Percentiles rank a stretch among this genome's conserved stretches.
Evolutionary conservation across 2,113 vertebrate species (phyloP).

Genomic region (Labeo catla): DNA sequence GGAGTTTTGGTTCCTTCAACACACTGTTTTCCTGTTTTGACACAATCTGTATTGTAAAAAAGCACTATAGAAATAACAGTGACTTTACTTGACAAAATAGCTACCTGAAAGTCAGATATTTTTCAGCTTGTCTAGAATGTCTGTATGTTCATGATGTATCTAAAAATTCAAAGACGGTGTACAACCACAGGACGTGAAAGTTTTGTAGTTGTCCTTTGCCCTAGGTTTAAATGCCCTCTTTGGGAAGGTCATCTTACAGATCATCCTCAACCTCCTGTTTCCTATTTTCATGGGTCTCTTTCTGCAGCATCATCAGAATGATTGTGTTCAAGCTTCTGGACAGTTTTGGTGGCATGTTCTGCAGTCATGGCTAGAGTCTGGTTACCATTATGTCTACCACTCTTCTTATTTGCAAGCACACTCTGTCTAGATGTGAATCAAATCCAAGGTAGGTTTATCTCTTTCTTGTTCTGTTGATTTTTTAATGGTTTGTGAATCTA

Average conservation of each 20-base stretch:
- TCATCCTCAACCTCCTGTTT: conserved; percentile 70
- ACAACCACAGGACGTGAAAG: background rate
- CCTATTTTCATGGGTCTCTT: conserved; percentile 35
- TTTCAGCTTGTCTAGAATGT: background rate
- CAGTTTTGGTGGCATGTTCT: background rate
- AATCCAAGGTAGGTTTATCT: conserved; percentile 61
- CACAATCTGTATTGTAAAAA: too few species aligned
- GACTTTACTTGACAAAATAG: too few species aligned
- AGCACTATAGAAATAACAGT: too few species aligned
- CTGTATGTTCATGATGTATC: background rate
- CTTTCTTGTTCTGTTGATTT: background rate
- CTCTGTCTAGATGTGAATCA: conserved; percentile 35
- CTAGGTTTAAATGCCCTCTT: conserved; percentile 50
- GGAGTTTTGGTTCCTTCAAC: too few species aligned
- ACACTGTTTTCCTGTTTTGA: too few species aligned
- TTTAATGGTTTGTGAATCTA: background rate
- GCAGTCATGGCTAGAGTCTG: conserved; percentile 58
- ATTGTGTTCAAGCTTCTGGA: background rate
- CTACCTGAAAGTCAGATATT: background rate
- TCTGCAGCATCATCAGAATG: conserved; percentile 29
- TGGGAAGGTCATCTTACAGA: conserved; percentile 64
- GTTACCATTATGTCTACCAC: conserved; percentile 1
- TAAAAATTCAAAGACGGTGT: background rate
- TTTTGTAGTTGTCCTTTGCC: background rate
- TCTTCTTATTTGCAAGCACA: conserved; percentile 37